Evolutionary conservation across 2,113 vertebrate genomes (phyloP), one percentile per base, ranked within the genome.

Genomic region (Marcusenius ussheri): DNA sequence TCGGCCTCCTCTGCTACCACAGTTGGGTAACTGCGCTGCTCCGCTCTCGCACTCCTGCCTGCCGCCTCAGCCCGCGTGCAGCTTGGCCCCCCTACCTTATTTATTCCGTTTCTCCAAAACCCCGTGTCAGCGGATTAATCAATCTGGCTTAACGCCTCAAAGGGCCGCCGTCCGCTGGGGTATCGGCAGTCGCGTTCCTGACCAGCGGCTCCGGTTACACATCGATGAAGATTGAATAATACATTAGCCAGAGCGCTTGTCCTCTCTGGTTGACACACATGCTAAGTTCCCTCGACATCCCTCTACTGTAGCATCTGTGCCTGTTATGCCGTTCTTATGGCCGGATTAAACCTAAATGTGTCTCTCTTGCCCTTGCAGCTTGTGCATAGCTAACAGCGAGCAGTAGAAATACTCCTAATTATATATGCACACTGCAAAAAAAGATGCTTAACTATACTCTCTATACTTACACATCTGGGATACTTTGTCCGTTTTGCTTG

Each of bases 141-240:
- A 95, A 94, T 95, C 89, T 70, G 83, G 93, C 93, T 91, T 92
- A 92, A 90, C 92, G 93, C 92, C 92, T 91, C 92, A 93, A 91
- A 93, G 91, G 87, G 92, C 83, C 31, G 88, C 90, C 91, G 91
- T 89, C 90, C 91, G 90, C 92, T 88, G 92, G 93, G 89, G 91
- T 94, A 94, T 92, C 91, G 92, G 93, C 94, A 92, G 94, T 91
- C 93, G 91, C 87, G 84, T 49, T 77, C 91, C 91, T 62, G 92
- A 93, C 92, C 94, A 89, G 92, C 93, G 94, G 93, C 91, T 94
- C 94, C 94, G 95, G 95, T 96, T 95, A 95, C 94, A 96, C 94
- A 94, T 95, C 95, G 94, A 93, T 95, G 93, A 94, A 93, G 91
- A 90, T 93, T 95, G 96, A 95, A 95, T 94, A 95, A 96, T 94